A percentile compares a stretch with the other conserved stretches of the same genome.
Evolutionary conservation across 2,888 invertebrate genomes (phyloP).

Genomic region (Pherbina coryleti): DNA sequence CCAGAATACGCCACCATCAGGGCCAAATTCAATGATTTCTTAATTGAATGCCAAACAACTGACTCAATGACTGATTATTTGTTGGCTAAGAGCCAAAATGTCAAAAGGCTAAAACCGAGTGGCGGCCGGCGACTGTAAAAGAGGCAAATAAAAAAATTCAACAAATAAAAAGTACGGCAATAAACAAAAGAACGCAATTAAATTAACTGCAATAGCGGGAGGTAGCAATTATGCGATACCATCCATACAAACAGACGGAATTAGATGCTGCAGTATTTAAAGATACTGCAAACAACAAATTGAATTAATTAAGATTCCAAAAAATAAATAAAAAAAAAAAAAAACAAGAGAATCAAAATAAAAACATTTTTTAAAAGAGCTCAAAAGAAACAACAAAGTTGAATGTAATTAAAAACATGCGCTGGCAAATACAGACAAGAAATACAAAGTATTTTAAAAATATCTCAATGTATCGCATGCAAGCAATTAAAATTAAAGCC

Average conservation of each 20-base stretch:
- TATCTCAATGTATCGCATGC: constrained; percentile 3
- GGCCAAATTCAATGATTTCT: constrained; percentile 17
- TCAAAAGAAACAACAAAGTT: neutral
- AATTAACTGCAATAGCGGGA: no score
- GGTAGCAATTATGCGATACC: neutral
- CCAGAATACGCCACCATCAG: neutral
- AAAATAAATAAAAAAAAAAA: neutral
- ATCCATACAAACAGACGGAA: neutral
- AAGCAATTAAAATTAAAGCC: neutral
- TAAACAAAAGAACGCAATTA: no score
- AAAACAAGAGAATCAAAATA: no score
- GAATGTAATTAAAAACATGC: neutral
- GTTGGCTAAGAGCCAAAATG: constrained; percentile 21
- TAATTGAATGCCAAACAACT: constrained; percentile 12
- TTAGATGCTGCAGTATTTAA: neutral
- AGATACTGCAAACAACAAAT: neutral
- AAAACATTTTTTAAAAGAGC: neutral
- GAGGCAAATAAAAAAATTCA: neutral
- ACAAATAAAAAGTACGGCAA: neutral
- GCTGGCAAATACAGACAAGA: neutral
- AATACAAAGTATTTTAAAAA: neutral
- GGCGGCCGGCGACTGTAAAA: neutral
- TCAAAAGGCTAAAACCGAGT: constrained; percentile 5
- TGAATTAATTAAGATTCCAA: neutral
- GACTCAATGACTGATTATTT: constrained; percentile 24